A percentile compares a stretch with the other conserved stretches of the same genome.
Conservation (phyloP, 2,113 vertebrate species). For the Arenaria interpres region DNA sequence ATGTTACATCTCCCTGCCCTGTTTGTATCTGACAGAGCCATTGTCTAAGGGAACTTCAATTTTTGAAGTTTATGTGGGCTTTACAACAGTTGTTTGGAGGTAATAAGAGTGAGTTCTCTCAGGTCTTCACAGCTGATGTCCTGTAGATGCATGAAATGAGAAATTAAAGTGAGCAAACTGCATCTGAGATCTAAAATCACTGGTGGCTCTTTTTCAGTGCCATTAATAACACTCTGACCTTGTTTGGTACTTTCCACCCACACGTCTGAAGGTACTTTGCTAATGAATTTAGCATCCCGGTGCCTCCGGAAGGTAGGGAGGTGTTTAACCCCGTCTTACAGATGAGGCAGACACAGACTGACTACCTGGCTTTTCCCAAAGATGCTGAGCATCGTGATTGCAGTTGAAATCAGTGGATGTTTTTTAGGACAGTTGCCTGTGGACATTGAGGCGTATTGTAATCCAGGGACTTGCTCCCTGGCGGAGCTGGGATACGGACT, state of each 20-base stretch:
- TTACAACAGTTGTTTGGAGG: background rate
- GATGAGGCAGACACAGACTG: background rate
- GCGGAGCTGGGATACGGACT: background rate
- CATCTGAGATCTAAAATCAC: background rate
- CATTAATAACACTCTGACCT: background rate
- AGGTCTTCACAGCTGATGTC: background rate
- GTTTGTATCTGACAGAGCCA: background rate
- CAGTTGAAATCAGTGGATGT: background rate
- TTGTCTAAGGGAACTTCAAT: background rate
- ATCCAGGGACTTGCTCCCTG: background rate
- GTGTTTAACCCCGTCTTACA: background rate
- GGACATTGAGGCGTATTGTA: background rate
- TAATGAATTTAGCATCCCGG: background rate
- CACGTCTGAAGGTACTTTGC: background rate
- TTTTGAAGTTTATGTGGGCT: background rate
- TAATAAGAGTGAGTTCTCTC: background rate
- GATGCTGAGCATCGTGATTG: constrained; percentile 20
- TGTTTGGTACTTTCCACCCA: constrained; percentile 36
- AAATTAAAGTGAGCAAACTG: background rate
- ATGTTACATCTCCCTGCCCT: background rate
- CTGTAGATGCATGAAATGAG: background rate
- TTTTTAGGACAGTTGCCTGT: constrained; percentile 16
- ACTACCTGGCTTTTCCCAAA: background rate
- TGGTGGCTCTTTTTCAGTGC: background rate
- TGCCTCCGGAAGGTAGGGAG: constrained; percentile 6